phyloP scores from a whole-genome alignment of 1,140 invertebrate genomes.

The Ridgeia piscesae region DNA sequence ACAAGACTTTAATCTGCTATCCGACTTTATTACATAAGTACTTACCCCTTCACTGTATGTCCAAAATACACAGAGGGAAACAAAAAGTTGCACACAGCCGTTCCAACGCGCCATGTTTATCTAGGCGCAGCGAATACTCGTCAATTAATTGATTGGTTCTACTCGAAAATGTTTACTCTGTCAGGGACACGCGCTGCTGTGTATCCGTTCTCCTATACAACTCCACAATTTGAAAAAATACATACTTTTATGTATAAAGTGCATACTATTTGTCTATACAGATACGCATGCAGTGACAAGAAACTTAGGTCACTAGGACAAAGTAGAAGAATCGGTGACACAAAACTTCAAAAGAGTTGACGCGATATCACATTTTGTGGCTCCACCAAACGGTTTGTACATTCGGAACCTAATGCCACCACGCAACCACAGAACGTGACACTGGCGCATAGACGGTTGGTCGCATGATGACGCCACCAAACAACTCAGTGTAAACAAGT shows the following conservation, averaged over 20 bases:
- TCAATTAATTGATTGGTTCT: neutral
- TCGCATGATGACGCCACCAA: neutral
- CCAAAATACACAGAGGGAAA: neutral
- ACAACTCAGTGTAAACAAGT: neutral
- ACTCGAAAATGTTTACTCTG: neutral
- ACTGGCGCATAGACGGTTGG: neutral
- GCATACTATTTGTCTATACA: neutral
- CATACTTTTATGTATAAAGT: neutral
- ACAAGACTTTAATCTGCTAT: neutral
- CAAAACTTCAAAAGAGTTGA: neutral
- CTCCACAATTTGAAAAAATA: neutral
- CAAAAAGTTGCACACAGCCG: neutral
- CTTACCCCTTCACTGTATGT: neutral
- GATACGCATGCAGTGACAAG: neutral
- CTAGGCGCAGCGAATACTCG: neutral
- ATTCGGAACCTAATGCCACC: neutral
- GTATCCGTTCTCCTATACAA: neutral
- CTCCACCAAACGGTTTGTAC: neutral
- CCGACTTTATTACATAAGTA: neutral
- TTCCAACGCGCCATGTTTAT: neutral
- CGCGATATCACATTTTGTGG: neutral
- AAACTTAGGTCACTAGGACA: neutral
- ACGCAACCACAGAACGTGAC: too few relatives aligned
- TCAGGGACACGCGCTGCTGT: neutral
- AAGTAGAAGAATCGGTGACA: neutral